Evolutionary conservation across 2,797 vertebrate genomes (phyloP).

Genomic region (Alfaro cultratus): DNA sequence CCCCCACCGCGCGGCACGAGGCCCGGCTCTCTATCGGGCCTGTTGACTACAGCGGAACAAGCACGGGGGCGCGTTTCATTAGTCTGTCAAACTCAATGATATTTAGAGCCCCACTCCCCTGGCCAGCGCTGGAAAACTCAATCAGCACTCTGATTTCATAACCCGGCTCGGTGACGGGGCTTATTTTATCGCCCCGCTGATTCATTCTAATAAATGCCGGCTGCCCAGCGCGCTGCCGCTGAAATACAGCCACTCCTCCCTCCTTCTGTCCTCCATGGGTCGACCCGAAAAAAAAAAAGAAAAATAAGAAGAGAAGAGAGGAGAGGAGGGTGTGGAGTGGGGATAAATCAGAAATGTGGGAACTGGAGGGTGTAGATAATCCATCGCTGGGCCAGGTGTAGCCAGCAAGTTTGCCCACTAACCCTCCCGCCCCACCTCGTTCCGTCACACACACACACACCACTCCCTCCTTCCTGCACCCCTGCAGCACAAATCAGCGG

Average conservation of each 20-base stretch:
- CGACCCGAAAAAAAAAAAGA: slow-evolving; percentile 40
- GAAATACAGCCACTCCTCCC: slow-evolving; percentile 69
- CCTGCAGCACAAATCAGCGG: slow-evolving; percentile 76
- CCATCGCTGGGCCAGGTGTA: slow-evolving; percentile 57
- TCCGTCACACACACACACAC: too few species aligned
- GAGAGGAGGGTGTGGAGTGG: slow-evolving; percentile 21
- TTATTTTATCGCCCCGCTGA: slow-evolving; percentile 88
- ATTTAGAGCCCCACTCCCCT: slow-evolving; percentile 76
- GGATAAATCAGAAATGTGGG: slow-evolving; percentile 78
- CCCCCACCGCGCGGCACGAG: slow-evolving; percentile 18
- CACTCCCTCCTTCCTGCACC: slow-evolving; percentile 29
- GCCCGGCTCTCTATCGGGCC: slow-evolving; percentile 38
- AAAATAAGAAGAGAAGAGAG: background rate
- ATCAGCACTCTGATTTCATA: slow-evolving; percentile 91
- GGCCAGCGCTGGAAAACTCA: slow-evolving; percentile 79
- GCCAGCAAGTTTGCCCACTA: slow-evolving; percentile 27
- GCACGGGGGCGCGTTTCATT: slow-evolving; percentile 79
- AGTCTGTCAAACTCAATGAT: slow-evolving; percentile 84
- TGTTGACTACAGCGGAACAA: slow-evolving; percentile 51
- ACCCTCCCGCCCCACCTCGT: too few species aligned
- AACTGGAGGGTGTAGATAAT: slow-evolving; percentile 75
- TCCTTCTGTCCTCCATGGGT: slow-evolving; percentile 62
- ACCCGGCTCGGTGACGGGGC: slow-evolving; percentile 85
- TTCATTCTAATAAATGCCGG: slow-evolving; percentile 82
- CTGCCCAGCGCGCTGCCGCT: slow-evolving; percentile 57